Conservation (phyloP, 1,140 invertebrate genomes). For the Drosophila pseudoobscura region DNA sequence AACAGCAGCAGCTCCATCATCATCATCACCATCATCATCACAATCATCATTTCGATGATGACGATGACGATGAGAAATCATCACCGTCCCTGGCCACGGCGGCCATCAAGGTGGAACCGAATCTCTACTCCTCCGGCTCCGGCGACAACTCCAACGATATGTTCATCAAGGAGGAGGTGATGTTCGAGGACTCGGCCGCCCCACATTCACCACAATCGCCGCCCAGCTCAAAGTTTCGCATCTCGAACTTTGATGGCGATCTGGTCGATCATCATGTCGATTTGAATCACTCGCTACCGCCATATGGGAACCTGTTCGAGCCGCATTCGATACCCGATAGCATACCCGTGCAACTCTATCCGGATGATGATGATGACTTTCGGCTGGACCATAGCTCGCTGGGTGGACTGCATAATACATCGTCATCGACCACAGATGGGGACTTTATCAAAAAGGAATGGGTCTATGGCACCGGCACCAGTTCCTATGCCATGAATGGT, state of each 20-base stretch:
- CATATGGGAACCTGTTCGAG: conserved; percentile 80
- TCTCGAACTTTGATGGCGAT: conserved; percentile 79
- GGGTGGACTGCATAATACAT: conserved; percentile 73
- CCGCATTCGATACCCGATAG: conserved; percentile 81
- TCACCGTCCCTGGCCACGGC: conserved; percentile 82
- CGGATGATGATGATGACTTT: conserved; percentile 80
- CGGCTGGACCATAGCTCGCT: conserved; percentile 79
- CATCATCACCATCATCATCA: conserved; percentile 57
- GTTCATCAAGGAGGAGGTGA: conserved; percentile 81
- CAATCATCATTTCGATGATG: conserved; percentile 79
- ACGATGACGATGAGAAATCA: conserved; percentile 81
- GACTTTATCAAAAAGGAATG: conserved; percentile 83
- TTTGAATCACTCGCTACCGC: conserved; percentile 71
- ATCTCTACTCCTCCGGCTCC: conserved; percentile 78
- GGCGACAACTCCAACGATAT: conserved; percentile 82
- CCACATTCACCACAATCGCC: conserved; percentile 79
- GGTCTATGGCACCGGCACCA: conserved; percentile 75
- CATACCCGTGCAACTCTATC: conserved; percentile 80
- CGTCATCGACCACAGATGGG: conserved; percentile 78
- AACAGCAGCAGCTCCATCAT: conserved; percentile 59
- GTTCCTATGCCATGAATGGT: conserved; percentile 80
- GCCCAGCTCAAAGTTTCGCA: conserved; percentile 80
- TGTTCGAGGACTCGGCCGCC: conserved; percentile 77
- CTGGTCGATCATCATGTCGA: conserved; percentile 79
- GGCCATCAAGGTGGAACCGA: conserved; percentile 80